Base-by-base conservation (phyloP, 2,888 invertebrate genomes). In the Beris chalybata region DNA sequence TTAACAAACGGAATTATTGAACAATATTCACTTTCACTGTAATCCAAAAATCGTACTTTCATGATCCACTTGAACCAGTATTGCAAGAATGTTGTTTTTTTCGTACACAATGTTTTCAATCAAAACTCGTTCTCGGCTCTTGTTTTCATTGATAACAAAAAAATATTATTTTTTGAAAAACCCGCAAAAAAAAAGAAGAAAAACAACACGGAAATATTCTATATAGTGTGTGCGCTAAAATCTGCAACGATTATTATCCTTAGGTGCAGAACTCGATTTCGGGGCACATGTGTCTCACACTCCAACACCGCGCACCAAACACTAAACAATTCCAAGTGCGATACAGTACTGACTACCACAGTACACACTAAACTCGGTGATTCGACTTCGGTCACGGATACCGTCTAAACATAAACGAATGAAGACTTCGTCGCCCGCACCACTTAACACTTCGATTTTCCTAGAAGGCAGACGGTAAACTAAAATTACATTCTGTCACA, bases 81-180 rank as follows among this genome's bases (percentile, higher is more conserved):
- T 32, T 38, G 47, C 55, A 65, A 43, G n/a, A 64, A 61, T 52
- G 67, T 69, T 22, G 22, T 22, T 65, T 69, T 67, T 57, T 30
- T 43, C 61, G 38, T 44, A 59, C 64, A 64, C 67, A 67, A 67
- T 69, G 66, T 69, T 69, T 67, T 67, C 67, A 69, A 67, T 69
- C 65, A 67, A 69, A 69, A 69, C 69, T 65, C 69, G 69, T 69
- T 69, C 44, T 32, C 64, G 45, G 22, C 32, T 64, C 59, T 69
- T 69, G 67, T 69, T 69, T 67, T 69, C 65, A 69, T 63, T 69
- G 66, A 69, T 69, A 69, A 69, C 57, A 69, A 38, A 63, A 69
- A 65, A 69, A 69, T 69, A 69, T 69, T 69, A 67, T 69, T 69
- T 61, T 38, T 69, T 67, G 57, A 65, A 65, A 59, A 59, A 47